These are phyloP conservation scores for Lysandra coridon DNA, from an alignment of 2,888 invertebrate genomes.

Conservation along the genomic window DNA sequence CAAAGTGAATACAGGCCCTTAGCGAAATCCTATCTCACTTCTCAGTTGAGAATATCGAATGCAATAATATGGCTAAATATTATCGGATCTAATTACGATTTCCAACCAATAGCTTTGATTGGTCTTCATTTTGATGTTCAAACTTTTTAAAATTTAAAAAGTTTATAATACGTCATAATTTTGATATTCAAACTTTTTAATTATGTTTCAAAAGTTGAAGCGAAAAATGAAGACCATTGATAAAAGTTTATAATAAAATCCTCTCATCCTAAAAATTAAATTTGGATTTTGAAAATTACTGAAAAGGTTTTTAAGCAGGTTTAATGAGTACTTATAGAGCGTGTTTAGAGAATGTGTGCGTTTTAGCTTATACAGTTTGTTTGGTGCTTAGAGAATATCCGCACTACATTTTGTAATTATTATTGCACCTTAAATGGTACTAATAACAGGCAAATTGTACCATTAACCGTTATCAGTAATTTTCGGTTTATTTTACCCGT, in stretches of 20 bases:
- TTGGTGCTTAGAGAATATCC: too few relatives aligned
- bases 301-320: not conserved
- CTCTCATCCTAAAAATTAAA: not conserved
- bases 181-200: not conserved
- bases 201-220: not conserved
- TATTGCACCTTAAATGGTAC: too few relatives aligned
- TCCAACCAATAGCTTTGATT: not conserved
- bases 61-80: too few relatives aligned
- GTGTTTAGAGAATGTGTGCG: not conserved
- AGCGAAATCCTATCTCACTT: too few relatives aligned
- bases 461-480: too few relatives aligned
- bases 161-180: not conserved
- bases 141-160: not conserved
- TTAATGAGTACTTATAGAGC: not conserved
- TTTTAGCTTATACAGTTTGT: not conserved
- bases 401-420: too few relatives aligned
- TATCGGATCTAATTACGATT: too few relatives aligned
- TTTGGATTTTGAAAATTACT: not conserved
- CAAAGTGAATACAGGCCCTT: too few relatives aligned
- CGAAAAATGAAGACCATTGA: not conserved
- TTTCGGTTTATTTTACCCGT: too few relatives aligned
- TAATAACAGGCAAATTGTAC: too few relatives aligned
- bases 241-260: not conserved
- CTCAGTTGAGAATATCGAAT: too few relatives aligned
- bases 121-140: not conserved